Percentiles rank a stretch among this genome's conserved stretches.
Evolutionary conservation across 2,113 vertebrate genomes (phyloP).

Genomic region (Protobothrops flavoviridis): DNA sequence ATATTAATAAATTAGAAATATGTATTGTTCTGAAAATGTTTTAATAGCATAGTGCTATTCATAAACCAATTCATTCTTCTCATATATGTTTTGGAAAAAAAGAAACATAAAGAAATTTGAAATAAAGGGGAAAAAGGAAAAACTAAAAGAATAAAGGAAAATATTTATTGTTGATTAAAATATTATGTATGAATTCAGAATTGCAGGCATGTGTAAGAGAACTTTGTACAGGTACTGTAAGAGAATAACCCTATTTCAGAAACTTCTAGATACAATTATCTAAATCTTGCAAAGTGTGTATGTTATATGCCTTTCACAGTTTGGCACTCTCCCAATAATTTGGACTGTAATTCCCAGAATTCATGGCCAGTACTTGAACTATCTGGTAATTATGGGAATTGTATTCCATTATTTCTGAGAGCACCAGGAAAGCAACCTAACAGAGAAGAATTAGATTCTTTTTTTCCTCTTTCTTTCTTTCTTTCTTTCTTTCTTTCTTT

Average conservation of each 20-base stretch:
- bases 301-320: slow-evolving; percentile 41
- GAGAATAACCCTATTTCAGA: slow-evolving; percentile 52
- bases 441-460: slow-evolving; percentile 37
- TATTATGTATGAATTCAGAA: slow-evolving; percentile 59
- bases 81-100: slow-evolving; percentile 46
- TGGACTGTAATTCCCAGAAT: neutral
- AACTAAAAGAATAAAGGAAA: neutral
- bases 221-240: slow-evolving; percentile 39
- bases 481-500: no score
- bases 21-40: slow-evolving; percentile 68
- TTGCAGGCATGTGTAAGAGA: slow-evolving; percentile 42
- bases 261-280: slow-evolving; percentile 59
- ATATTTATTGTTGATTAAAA: slow-evolving; percentile 63
- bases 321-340: neutral
- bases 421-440: slow-evolving; percentile 31
- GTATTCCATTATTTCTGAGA: neutral
- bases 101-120: slow-evolving; percentile 48
- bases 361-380: neutral
- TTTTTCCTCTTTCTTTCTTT: neutral
- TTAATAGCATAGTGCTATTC: slow-evolving; percentile 51
- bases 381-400: neutral
- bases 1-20: slow-evolving; percentile 74
- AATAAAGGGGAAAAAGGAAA: neutral
- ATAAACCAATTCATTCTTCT: slow-evolving; percentile 33
- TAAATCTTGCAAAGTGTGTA: slow-evolving; percentile 49